Base-by-base conservation (phyloP, 1,140 invertebrate genomes). In the Drosophila kanapiae region DNA sequence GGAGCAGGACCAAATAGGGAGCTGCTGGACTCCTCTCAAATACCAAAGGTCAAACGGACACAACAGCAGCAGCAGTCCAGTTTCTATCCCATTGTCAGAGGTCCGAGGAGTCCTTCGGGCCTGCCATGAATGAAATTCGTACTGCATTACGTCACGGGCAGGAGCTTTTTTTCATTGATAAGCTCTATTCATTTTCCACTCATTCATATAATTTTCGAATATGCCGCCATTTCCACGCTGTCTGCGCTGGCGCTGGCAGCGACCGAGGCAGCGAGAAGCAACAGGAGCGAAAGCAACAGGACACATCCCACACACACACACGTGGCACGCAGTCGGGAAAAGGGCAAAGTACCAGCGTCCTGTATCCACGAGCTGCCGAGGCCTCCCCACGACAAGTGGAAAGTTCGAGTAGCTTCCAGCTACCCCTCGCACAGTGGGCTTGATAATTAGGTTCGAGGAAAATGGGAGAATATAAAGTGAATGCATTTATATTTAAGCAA, bases 121-220 rank as follows among this genome's bases (percentile, higher is more conserved):
- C 43, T 62, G 53, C 48, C 43, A 62, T 79, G 75, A 86, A 82
- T 87, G 82, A 65, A 64, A 42, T 45, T 43, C 35, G 48, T 67
- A 48, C 14, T 6, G 10, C 35, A 18, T 62, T 59, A 76, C 82
- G 75, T 71, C 68, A 87, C 56, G 31, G 11, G 23, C 23, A 23
- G 18, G 31, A 88, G 84, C 84, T 87, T 88, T 81, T 81, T 79
- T 90, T 81, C 80, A 87, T 87, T 87, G 72, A 84, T 78, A 63
- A 58, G 59, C 40, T 68, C 47, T 11, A 68, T 71, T 60, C 58
- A 56, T 74, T 38, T 69, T 77, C 54, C 62, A 78, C 69, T 87
- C 83, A 85, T 75, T 64, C 75, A 74, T 62, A 54, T 42, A 54
- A 65, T 58, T 49, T 60, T 35, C 45, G 23, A 51, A 60, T 38